Percentiles rank a stretch among this genome's conserved stretches.
Conservation (phyloP, 2,113 vertebrate species). For the Athene noctua region DNA sequence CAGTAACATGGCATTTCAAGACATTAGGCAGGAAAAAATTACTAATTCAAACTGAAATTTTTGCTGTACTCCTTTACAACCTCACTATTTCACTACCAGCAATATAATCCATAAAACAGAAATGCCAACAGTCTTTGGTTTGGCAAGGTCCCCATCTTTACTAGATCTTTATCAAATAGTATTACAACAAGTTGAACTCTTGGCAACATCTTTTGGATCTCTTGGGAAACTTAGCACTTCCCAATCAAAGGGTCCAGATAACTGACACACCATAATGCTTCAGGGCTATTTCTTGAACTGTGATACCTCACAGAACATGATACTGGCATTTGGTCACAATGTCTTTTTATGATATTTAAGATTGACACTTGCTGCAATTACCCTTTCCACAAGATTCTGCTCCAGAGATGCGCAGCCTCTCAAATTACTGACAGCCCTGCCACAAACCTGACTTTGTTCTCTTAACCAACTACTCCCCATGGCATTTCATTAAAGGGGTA, state of each 20-base stretch:
- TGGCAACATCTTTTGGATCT: slow-evolving; percentile 18
- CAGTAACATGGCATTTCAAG: neutral
- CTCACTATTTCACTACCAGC: neutral
- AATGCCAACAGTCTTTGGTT: neutral
- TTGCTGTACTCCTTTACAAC: neutral
- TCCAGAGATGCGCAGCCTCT: slow-evolving; percentile 58
- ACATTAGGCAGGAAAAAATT: neutral
- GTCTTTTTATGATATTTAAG: slow-evolving; percentile 63
- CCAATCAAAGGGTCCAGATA: slow-evolving; percentile 50
- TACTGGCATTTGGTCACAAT: slow-evolving; percentile 53
- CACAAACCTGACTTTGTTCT: slow-evolving; percentile 77
- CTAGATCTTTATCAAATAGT: neutral
- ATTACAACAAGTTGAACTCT: slow-evolving; percentile 7
- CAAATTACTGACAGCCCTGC: slow-evolving; percentile 67
- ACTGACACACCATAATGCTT: slow-evolving; percentile 26
- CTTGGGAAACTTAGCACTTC: slow-evolving; percentile 41
- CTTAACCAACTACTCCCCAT: slow-evolving; percentile 63
- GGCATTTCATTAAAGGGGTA: slow-evolving; percentile 69
- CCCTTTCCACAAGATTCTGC: slow-evolving; percentile 66
- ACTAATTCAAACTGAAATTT: neutral
- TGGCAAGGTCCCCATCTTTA: neutral
- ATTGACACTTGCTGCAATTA: slow-evolving; percentile 67
- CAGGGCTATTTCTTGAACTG: slow-evolving; percentile 60
- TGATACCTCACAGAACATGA: slow-evolving; percentile 47
- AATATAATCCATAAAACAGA: neutral